phyloP scores from a whole-genome alignment of 2,888 invertebrate species.

The Rhagium mordax region DNA sequence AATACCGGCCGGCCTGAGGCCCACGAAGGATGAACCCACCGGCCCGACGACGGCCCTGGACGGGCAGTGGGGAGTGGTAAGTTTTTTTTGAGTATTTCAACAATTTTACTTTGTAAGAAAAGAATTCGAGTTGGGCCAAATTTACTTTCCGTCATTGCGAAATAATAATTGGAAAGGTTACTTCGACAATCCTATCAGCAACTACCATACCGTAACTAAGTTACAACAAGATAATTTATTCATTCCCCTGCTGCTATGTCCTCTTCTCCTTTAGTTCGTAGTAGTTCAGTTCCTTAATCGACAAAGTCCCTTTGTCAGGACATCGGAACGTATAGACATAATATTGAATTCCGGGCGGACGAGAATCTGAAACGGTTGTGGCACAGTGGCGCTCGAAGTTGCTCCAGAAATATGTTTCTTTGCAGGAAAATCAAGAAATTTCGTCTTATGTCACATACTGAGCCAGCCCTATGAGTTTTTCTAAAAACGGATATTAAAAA shows the following conservation, averaged over 20 bases:
- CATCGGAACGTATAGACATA: slow-evolving; percentile 38
- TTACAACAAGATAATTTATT: slow-evolving; percentile 38
- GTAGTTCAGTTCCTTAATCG: slow-evolving; percentile 45
- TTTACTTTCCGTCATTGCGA: not conserved
- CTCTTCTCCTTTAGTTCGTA: slow-evolving; percentile 24
- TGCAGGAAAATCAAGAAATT: too few species aligned
- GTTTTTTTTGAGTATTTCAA: slow-evolving; percentile 46
- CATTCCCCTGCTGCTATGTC: slow-evolving; percentile 21
- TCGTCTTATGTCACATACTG: too few species aligned
- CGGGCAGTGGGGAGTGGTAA: slow-evolving; percentile 69
- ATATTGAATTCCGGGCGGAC: slow-evolving; percentile 35
- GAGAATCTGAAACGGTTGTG: slow-evolving; percentile 12
- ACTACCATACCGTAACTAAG: slow-evolving; percentile 37
- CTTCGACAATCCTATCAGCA: slow-evolving; percentile 22
- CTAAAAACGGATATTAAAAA: too few species aligned
- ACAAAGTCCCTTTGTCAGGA: slow-evolving; percentile 45
- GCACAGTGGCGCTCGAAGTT: slow-evolving; percentile 9
- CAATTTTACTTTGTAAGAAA: too few species aligned
- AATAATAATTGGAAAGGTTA: not conserved
- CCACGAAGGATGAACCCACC: slow-evolving; percentile 56
- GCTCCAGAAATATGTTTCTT: too few species aligned
- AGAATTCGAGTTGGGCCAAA: not conserved
- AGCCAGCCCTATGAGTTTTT: too few species aligned
- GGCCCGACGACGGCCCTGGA: slow-evolving; percentile 63
- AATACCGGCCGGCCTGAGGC: slow-evolving; percentile 61